Percentiles rank a stretch among this genome's conserved stretches.
phyloP scores from a whole-genome alignment of 2,113 vertebrate genomes.

The Corvus hawaiiensis region DNA sequence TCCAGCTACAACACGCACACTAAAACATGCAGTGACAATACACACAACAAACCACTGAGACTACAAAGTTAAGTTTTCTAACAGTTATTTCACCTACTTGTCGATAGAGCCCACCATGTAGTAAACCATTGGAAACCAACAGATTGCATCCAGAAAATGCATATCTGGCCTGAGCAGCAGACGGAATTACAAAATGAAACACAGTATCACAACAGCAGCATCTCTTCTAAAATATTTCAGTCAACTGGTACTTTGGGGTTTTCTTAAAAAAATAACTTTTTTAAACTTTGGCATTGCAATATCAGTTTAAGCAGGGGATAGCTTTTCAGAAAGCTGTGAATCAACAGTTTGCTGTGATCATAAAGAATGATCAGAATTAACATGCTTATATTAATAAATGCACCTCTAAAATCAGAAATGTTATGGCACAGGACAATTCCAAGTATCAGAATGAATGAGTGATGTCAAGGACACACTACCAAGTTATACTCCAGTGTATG shows the following conservation, averaged over 20 bases:
- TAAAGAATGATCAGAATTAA: neutral
- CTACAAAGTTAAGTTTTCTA: conserved; percentile 58
- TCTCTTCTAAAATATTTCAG: conserved; percentile 43
- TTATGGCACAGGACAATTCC: conserved; percentile 40
- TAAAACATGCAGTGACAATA: conserved; percentile 60
- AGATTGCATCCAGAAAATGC: conserved; percentile 99
- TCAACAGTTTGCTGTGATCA: neutral
- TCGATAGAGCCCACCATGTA: conserved; percentile 98
- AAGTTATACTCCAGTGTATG: neutral
- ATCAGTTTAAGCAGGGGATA: neutral
- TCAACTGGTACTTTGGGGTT: conserved; percentile 5
- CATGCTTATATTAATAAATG: neutral
- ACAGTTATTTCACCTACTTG: conserved; percentile 86
- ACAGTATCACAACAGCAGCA: conserved; percentile 70
- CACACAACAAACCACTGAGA: conserved; percentile 67
- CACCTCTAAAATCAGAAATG: conserved; percentile 58
- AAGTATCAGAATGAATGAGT: neutral
- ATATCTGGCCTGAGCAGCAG: conserved; percentile 90
- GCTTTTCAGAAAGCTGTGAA: neutral
- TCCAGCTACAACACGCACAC: conserved; percentile 1
- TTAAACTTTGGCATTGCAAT: neutral
- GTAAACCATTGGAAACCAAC: conserved; percentile 99
- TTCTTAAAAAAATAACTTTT: neutral
- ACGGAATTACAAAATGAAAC: conserved; percentile 79
- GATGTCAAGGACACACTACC: neutral